phyloP scores from a whole-genome alignment of 2,797 vertebrate genomes.

The Brachymystax lenok region DNA sequence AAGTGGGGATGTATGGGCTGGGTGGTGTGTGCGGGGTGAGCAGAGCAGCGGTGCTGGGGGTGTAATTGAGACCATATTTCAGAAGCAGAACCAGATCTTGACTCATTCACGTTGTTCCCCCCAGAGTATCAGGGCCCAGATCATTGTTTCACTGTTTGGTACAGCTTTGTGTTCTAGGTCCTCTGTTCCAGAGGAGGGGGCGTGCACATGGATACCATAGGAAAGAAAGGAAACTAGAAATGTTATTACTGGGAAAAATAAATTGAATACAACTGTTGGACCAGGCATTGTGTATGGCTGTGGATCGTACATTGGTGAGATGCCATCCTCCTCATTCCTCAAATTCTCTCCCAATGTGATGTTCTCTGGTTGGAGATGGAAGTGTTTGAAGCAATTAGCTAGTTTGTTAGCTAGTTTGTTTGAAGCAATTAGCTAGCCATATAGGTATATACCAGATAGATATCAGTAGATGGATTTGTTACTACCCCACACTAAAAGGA shows the following conservation, averaged over 20 bases:
- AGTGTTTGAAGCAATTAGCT: not conserved
- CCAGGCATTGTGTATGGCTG: conserved; percentile 36
- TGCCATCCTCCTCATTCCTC: conserved; percentile 14
- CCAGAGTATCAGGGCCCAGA: conserved; percentile 56
- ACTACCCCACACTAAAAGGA: too few relatives aligned
- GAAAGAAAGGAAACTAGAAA: too few relatives aligned
- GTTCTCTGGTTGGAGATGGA: conserved; percentile 15
- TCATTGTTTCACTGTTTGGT: conserved; percentile 63
- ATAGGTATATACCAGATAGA: not conserved
- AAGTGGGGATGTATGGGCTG: conserved; percentile 42
- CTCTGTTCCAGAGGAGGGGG: conserved; percentile 50
- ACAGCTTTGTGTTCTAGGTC: conserved; percentile 57
- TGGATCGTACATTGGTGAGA: not conserved
- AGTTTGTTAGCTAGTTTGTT: too few relatives aligned
- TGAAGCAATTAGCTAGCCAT: not conserved
- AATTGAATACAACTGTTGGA: conserved; percentile 47
- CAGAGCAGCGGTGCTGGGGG: too few relatives aligned
- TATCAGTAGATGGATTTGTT: too few relatives aligned
- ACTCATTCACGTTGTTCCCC: conserved; percentile 64
- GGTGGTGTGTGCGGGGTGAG: conserved; percentile 31
- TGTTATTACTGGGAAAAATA: conserved; percentile 45
- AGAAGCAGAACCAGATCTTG: conserved; percentile 64
- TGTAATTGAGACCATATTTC: conserved; percentile 64
- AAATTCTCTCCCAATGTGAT: conserved; percentile 44
- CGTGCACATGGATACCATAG: not conserved